phyloP scores from a whole-genome alignment of 2,113 vertebrate genomes.

The Hylia prasina region DNA sequence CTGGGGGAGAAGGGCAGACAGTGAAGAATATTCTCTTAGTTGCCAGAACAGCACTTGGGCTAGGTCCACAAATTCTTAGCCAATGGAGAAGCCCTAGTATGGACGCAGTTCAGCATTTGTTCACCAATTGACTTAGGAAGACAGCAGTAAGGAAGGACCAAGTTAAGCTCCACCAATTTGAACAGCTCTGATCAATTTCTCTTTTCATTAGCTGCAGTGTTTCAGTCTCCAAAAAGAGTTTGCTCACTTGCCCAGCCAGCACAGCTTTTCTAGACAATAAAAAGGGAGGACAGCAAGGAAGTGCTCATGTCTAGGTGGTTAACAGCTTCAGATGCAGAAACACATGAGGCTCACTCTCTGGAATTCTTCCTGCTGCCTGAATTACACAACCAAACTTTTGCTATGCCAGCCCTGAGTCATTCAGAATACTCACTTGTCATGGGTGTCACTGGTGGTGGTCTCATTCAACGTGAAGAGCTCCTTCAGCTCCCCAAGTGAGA shows the following conservation, averaged over 20 bases:
- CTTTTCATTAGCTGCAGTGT: neutral
- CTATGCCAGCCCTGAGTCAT: neutral
- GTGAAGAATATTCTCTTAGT: neutral
- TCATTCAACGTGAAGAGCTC: slow-evolving; percentile 89
- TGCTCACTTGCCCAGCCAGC: neutral
- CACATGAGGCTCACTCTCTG: neutral
- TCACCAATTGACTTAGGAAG: neutral
- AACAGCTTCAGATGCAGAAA: neutral
- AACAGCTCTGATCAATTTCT: neutral
- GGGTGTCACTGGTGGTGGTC: slow-evolving; percentile 88
- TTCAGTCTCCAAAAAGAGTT: neutral
- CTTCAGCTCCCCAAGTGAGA: slow-evolving; percentile 90
- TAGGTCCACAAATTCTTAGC: neutral
- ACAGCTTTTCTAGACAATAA: neutral
- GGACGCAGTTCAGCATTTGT: neutral
- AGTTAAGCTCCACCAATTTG: neutral
- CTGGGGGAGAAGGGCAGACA: neutral
- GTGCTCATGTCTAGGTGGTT: neutral
- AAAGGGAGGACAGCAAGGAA: neutral
- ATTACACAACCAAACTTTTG: neutral
- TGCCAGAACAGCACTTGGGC: neutral
- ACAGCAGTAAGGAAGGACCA: neutral
- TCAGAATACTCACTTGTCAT: slow-evolving; percentile 80
- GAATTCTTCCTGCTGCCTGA: neutral
- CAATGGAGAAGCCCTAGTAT: neutral